Evolutionary conservation across 2,113 vertebrate genomes (phyloP), one percentile per base, ranked within the genome.

Genomic region (Pedionomus torquatus): DNA sequence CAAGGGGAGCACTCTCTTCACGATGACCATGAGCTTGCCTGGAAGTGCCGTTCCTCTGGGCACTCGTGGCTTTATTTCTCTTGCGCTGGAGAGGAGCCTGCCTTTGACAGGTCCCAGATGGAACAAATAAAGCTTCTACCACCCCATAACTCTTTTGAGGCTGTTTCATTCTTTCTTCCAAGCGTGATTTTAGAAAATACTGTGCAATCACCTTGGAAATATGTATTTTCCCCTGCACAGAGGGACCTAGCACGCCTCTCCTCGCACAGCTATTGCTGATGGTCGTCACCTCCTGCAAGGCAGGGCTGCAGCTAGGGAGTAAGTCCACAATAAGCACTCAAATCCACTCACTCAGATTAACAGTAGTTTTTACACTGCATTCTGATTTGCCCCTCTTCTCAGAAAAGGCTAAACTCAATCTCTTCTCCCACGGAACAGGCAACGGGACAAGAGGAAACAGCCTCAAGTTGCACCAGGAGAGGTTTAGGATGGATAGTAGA

Each of bases 251-350:
- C 20, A 1, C 4, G 9, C 17, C 49, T 57, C 10, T 37, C 33
- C 30, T 46, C 9, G 1, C 4, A 3, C 49, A 30, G 31, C 68
- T 35, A 15, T 20, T 8, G 1, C 7, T 5, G 44, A 4, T 17
- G 35, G 31, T 52, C 4, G 3, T 5, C 52, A 16, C 3, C 83
- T 57, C 58, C 77, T 46, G 41, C 60, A 20, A 41, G 52, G 51
- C 12, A 48, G 35, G 66, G 72, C 58, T 54, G 74, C 21, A 20
- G 44, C 39, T 28, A 10, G 9, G 1, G 4, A 35, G 3, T 9
- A 30, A n/a, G n/a, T 28, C 48, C 68, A 23, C 35, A 14, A 5
- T 2, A 15, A 61, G 39, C 51, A 39, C 55, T 20, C 58, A 71
- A 76, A 84, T 10, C 68, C 60, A 17, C 30, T 30, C 9, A 1